Evolutionary conservation across 2,113 vertebrate genomes (phyloP).

Genomic region (Oreochromis tanganicae): DNA sequence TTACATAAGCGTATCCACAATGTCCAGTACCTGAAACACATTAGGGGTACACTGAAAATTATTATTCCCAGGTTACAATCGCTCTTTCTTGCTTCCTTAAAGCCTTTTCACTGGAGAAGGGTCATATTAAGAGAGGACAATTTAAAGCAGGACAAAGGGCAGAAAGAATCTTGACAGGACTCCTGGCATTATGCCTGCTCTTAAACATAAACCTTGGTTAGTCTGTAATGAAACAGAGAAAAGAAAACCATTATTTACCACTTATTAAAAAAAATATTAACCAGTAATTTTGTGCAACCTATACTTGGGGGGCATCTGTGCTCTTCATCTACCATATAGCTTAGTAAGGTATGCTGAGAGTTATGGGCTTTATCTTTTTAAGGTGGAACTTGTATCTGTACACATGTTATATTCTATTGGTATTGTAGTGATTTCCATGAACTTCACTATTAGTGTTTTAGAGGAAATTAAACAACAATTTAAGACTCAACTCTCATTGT

Average conservation of each 20-base stretch:
- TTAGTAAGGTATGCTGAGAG: not conserved
- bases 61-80: not conserved
- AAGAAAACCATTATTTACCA: not conserved
- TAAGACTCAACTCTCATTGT: not conserved
- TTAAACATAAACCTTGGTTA: not conserved
- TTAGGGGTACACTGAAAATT: not conserved
- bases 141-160: constrained; percentile 2
- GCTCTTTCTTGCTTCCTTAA: not conserved
- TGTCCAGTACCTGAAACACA: not conserved
- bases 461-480: constrained; percentile 9
- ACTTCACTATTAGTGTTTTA: not conserved
- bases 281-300: not conserved
- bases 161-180: constrained; percentile 10
- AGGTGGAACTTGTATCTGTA: not conserved
- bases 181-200: not conserved
- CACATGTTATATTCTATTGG: not conserved
- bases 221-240: constrained; percentile 16
- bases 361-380: not conserved
- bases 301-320: not conserved
- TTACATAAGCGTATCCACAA: not conserved
- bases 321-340: not conserved
- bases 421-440: not conserved
- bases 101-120: constrained; percentile 6
- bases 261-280: not conserved
- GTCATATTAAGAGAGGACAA: constrained; percentile 1